These are phyloP conservation scores for Corvus cornix DNA, from an alignment of 2,113 vertebrate species.

Conservation along the genomic window DNA sequence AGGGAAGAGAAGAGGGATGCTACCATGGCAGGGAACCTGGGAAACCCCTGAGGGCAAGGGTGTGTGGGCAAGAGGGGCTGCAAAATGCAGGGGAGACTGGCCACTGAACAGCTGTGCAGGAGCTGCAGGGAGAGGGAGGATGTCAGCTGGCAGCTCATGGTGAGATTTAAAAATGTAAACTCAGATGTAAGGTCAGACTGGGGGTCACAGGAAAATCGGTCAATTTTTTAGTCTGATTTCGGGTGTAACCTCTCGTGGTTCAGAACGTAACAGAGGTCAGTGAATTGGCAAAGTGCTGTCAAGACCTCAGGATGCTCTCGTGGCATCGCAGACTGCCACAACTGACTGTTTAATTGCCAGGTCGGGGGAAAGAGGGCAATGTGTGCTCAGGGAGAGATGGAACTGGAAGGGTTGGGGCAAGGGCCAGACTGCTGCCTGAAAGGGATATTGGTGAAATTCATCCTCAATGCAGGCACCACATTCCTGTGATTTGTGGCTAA, in stretches of 20 bases:
- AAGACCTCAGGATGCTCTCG: not conserved
- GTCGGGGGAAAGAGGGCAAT: not conserved
- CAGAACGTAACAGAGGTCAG: not conserved
- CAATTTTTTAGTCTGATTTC: conserved; percentile 29
- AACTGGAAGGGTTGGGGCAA: not conserved
- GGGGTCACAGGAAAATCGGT: not conserved
- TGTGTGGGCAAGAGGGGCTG: not conserved
- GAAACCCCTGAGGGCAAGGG: not conserved
- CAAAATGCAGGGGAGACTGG: not conserved
- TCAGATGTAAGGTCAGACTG: not conserved
- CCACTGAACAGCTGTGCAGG: fast-evolving
- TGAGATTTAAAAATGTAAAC: conserved; percentile 20
- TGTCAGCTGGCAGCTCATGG: not conserved
- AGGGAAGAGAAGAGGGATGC: not conserved
- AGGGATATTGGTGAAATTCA: not conserved
- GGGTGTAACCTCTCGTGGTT: not conserved
- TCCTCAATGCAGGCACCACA: not conserved
- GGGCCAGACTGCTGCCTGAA: not conserved
- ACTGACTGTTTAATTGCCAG: not conserved
- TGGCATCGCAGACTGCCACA: not conserved
- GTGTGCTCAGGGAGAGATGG: not conserved
- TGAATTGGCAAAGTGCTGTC: conserved; percentile 14
- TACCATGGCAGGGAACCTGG: not conserved
- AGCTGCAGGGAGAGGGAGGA: not conserved
- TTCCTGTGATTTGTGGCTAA: not conserved